phyloP scores from a whole-genome alignment of 1,140 invertebrate genomes.

The Frieseomelitta varia region DNA sequence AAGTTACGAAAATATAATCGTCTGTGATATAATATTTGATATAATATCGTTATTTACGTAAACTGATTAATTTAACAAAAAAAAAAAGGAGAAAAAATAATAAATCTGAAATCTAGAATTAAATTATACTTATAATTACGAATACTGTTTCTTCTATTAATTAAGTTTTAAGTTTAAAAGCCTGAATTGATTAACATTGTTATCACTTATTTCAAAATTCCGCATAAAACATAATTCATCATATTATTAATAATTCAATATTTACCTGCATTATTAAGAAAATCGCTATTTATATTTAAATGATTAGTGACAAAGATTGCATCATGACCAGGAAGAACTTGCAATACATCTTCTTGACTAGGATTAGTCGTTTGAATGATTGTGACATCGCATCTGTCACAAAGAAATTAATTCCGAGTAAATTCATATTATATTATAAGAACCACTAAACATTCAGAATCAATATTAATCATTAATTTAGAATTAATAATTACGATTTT shows the following conservation, averaged over 20 bases:
- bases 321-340: constrained; percentile 72
- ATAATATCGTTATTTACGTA: background rate
- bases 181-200: background rate
- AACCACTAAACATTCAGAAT: background rate
- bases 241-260: background rate
- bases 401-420: background rate
- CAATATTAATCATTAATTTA: background rate
- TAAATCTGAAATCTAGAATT: background rate
- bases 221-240: background rate
- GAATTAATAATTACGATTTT: background rate
- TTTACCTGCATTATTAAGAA: constrained; percentile 74
- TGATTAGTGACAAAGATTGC: constrained; percentile 70
- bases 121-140: background rate
- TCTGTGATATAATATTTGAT: background rate
- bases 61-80: background rate
- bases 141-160: background rate
- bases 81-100: background rate
- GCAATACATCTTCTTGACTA: constrained; percentile 64
- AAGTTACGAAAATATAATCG: background rate
- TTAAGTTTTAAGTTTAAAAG: background rate
- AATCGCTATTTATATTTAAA: constrained; percentile 69
- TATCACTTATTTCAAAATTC: background rate
- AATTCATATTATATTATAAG: background rate
- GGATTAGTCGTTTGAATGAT: constrained; percentile 58
- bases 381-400: constrained; percentile 72